A percentile compares a stretch with the other conserved stretches of the same genome.
phyloP scores from a whole-genome alignment of 2,888 invertebrate genomes.

The Coenonympha glycerion region DNA sequence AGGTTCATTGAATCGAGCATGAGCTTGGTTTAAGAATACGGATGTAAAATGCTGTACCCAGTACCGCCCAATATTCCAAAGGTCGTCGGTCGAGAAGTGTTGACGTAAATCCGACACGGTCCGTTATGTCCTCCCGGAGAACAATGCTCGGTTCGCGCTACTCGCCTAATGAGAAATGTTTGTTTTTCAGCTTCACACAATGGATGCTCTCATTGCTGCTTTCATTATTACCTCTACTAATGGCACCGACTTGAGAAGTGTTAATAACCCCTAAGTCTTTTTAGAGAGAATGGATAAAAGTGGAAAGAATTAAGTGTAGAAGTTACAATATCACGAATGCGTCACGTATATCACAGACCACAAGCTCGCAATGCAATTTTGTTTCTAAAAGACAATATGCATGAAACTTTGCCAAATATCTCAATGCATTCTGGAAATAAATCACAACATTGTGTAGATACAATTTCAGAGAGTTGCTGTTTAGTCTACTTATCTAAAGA shows the following conservation, averaged over 20 bases:
- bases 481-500: conserved; percentile 7
- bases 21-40: conserved; percentile 18
- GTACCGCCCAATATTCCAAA: conserved; percentile 38
- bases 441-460: conserved; percentile 2
- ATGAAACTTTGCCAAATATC: conserved; percentile 10
- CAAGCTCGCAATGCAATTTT: conserved; percentile 1
- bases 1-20: conserved; percentile 21
- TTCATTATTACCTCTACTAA: conserved; percentile 56
- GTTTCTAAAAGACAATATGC: conserved; percentile 1
- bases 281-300: conserved; percentile 14
- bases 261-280: conserved; percentile 39
- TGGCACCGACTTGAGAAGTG: conserved; percentile 44
- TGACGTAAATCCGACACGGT: conserved; percentile 67
- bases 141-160: conserved; percentile 66
- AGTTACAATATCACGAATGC: neutral
- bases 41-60: conserved; percentile 25
- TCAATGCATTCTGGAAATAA: conserved; percentile 10
- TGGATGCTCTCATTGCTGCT: conserved; percentile 57
- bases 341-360: neutral
- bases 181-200: conserved; percentile 67
- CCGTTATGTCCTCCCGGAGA: conserved; percentile 68
- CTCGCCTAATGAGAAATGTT: conserved; percentile 73
- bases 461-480: conserved; percentile 1
- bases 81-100: conserved; percentile 53
- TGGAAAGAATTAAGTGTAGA: neutral